Evolutionary conservation across 1,140 invertebrate species (phyloP).

Genomic region (Heliconius nattereri): DNA sequence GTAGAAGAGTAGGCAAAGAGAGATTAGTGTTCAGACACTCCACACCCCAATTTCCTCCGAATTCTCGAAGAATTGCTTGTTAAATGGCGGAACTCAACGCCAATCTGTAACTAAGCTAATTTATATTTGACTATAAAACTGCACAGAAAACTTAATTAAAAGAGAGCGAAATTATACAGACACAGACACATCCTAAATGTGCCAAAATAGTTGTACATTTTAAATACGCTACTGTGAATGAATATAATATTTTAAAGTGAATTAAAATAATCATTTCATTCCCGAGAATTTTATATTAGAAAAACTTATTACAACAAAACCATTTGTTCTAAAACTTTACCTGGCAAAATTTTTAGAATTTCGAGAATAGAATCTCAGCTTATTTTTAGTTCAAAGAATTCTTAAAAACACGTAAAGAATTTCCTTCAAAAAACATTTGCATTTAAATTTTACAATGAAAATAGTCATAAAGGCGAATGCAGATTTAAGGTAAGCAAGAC

Average conservation of each 20-base stretch:
- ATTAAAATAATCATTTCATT: background rate
- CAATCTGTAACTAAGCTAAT: too few species aligned
- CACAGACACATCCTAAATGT: too few species aligned
- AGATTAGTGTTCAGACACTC: too few species aligned
- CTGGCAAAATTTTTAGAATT: constrained; percentile 15
- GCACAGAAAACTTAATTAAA: too few species aligned
- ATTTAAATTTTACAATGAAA: constrained; percentile 24
- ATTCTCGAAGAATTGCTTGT: background rate
- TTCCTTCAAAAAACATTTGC: constrained; percentile 12
- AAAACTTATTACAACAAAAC: background rate
- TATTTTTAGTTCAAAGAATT: constrained; percentile 4
- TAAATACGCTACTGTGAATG: too few species aligned
- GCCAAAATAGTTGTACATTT: too few species aligned
- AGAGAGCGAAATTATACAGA: too few species aligned
- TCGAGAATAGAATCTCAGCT: constrained; percentile 14
- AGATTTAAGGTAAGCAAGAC: constrained; percentile 15
- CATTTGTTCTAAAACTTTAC: background rate
- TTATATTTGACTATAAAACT: too few species aligned
- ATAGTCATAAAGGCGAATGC: constrained; percentile 13
- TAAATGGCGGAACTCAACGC: too few species aligned
- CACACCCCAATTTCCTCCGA: too few species aligned
- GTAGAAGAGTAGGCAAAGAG: too few species aligned
- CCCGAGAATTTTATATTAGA: background rate
- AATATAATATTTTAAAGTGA: too few species aligned
- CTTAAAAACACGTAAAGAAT: constrained; percentile 9